phyloP scores from a whole-genome alignment of 2,888 invertebrate genomes.

The Euclidia mi region DNA sequence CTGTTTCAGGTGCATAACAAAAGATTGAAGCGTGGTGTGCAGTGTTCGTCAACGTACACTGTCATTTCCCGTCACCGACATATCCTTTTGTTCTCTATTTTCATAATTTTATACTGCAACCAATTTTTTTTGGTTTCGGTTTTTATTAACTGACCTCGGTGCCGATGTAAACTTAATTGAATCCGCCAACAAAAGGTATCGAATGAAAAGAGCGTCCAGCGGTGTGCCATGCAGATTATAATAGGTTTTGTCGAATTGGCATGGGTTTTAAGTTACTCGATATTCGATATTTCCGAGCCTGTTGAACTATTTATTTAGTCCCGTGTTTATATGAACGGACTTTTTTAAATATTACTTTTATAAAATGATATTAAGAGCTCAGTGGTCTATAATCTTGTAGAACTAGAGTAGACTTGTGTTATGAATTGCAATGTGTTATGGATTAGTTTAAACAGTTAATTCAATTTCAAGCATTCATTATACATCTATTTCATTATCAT shows the following conservation, averaged over 20 bases:
- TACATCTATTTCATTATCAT: no score
- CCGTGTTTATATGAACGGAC: no score
- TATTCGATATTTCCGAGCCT: slow-evolving; percentile 83
- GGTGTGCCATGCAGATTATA: slow-evolving; percentile 89
- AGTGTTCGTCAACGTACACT: no score
- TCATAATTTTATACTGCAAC: slow-evolving; percentile 89
- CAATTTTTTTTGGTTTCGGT: slow-evolving; percentile 89
- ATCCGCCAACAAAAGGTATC: slow-evolving; percentile 88
- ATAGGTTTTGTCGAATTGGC: slow-evolving; percentile 87
- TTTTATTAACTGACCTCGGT: slow-evolving; percentile 89
- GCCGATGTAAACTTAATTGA: slow-evolving; percentile 90
- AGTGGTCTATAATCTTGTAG: no score
- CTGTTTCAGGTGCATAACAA: slow-evolving; percentile 28
- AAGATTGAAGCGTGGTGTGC: no score
- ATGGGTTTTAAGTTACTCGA: slow-evolving; percentile 84
- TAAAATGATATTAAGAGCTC: no score
- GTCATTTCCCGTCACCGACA: slow-evolving; percentile 77
- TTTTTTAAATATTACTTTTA: no score
- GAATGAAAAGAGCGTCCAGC: slow-evolving; percentile 88
- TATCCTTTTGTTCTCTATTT: slow-evolving; percentile 83
- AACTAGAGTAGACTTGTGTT: no score
- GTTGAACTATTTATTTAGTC: slow-evolving; percentile 75
- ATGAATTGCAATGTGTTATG: no score
- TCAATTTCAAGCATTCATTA: no score
- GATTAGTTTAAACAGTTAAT: no score